A percentile compares a stretch with the other conserved stretches of the same genome.
These are phyloP conservation scores for Platysteira castanea DNA, from an alignment of 2,113 vertebrate genomes.

Conservation along the genomic window DNA sequence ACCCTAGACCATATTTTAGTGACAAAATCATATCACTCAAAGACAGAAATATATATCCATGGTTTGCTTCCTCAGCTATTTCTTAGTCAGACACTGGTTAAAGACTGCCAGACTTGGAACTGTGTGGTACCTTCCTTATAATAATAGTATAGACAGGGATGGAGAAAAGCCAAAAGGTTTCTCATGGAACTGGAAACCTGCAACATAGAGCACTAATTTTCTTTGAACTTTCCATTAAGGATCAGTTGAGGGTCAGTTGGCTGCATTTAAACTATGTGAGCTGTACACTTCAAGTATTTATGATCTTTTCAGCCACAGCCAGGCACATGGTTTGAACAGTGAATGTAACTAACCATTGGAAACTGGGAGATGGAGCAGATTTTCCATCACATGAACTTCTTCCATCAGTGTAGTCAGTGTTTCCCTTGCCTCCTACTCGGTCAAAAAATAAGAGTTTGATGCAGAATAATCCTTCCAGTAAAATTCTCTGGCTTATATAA, in stretches of 20 bases:
- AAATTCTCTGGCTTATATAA: conserved; percentile 2
- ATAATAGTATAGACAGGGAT: neutral
- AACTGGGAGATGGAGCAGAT: conserved; percentile 12
- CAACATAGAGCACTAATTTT: neutral
- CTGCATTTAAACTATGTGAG: neutral
- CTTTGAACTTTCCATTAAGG: conserved; percentile 20
- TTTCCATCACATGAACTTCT: conserved; percentile 20
- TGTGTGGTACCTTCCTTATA: neutral
- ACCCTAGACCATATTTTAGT: neutral
- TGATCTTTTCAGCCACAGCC: neutral
- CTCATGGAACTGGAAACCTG: neutral
- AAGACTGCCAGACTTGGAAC: neutral
- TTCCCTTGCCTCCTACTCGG: conserved; percentile 9
- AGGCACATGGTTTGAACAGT: neutral
- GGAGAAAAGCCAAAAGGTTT: neutral
- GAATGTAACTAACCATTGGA: neutral
- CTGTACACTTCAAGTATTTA: neutral
- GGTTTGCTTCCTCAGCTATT: neutral
- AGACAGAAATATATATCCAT: neutral
- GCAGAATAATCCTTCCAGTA: neutral
- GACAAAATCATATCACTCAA: neutral
- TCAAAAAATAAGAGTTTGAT: neutral
- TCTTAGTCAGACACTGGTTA: neutral
- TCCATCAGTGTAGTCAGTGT: neutral
- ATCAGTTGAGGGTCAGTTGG: neutral